Conservation (phyloP, 2,113 vertebrate genomes). For the Elgaria multicarinata region DNA sequence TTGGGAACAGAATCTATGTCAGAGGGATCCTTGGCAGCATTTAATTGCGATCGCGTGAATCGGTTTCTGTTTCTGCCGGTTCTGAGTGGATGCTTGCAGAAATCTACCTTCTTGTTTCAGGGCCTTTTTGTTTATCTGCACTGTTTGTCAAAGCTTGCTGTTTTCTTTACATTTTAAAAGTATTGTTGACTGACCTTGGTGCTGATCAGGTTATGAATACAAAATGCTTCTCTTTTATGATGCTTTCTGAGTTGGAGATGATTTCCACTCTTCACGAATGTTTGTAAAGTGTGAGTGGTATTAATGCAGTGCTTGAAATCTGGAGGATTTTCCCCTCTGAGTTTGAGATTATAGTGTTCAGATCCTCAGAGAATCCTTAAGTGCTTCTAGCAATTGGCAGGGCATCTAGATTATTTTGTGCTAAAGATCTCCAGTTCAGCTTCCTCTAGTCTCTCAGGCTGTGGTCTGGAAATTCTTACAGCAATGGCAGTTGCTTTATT, state of each 20-base stretch:
- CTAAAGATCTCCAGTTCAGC: not conserved
- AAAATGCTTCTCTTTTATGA: conserved; percentile 33
- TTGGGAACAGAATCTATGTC: not conserved
- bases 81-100: not conserved
- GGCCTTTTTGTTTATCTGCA: not conserved
- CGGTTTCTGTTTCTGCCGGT: not conserved
- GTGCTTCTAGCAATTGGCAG: not conserved
- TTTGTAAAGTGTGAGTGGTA: conserved; percentile 10
- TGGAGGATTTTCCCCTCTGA: not conserved
- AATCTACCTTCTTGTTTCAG: not conserved
- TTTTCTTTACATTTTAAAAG: not conserved
- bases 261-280: conserved; percentile 19
- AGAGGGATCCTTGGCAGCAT: no score
- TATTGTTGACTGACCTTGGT: not conserved
- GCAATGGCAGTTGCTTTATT: not conserved
- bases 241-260: not conserved
- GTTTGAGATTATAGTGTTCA: not conserved
- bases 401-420: not conserved
- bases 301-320: conserved; percentile 29
- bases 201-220: conserved; percentile 12
- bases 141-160: not conserved
- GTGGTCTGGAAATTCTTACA: not conserved
- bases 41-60: no score
- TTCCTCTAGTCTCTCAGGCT: not conserved
- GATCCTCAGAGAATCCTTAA: not conserved